These are phyloP conservation scores for Dolomedes plantarius DNA, from an alignment of 2,888 invertebrate species.

Conservation along the genomic window DNA sequence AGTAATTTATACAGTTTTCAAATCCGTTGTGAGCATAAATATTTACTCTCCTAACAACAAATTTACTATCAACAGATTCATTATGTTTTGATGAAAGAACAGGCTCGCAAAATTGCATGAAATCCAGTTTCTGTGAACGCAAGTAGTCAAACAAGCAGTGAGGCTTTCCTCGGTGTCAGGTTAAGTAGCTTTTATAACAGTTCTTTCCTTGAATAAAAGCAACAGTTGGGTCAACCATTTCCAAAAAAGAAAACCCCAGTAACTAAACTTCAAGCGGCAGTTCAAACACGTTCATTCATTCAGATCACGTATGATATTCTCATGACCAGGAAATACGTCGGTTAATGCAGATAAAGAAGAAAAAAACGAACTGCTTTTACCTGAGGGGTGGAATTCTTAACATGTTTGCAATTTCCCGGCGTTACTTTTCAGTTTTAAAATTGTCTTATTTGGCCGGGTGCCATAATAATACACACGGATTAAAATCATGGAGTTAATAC, in stretches of 20 bases:
- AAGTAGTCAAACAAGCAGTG: neutral
- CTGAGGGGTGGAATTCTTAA: slow-evolving; percentile 38
- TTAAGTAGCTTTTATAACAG: neutral
- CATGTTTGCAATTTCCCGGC: slow-evolving; percentile 9
- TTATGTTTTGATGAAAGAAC: too few species aligned
- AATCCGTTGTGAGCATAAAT: too few species aligned
- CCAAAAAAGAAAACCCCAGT: neutral
- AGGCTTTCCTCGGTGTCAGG: neutral
- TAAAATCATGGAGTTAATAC: too few species aligned
- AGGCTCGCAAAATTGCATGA: too few species aligned
- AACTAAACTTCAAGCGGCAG: neutral
- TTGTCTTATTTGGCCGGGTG: too few species aligned
- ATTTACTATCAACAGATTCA: too few species aligned
- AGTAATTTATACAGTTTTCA: too few species aligned
- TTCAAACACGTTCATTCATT: slow-evolving; percentile 28
- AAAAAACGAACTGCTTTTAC: neutral
- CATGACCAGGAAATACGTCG: slow-evolving; percentile 56
- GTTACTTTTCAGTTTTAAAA: neutral
- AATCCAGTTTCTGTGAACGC: too few species aligned
- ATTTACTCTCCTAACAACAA: too few species aligned
- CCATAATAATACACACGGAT: too few species aligned
- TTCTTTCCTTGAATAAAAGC: neutral
- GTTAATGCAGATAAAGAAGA: slow-evolving; percentile 17
- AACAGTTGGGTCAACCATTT: slow-evolving; percentile 7
- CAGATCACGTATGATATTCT: slow-evolving; percentile 49